Percentiles rank a stretch among this genome's conserved stretches.
Conservation (phyloP, 53 echinoderm and acorn worm genomes). For the Pentamera pediparva region DNA sequence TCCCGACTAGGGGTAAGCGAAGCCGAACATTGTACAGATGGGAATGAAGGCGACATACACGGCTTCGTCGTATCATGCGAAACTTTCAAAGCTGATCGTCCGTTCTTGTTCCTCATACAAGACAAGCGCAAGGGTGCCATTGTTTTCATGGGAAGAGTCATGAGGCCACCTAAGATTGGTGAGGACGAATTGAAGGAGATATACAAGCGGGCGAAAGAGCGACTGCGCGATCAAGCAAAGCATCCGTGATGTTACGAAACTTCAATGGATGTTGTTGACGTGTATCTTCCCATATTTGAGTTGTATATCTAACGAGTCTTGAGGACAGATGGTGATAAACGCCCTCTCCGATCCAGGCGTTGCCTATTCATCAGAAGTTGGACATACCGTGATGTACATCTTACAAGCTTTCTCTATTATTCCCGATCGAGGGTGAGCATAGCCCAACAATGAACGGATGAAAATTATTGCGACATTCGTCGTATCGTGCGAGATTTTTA, state of each 20-base stretch:
- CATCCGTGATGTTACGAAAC: background rate
- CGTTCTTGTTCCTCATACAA: constrained; percentile 55
- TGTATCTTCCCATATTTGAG: background rate
- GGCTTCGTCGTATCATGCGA: constrained; percentile 16
- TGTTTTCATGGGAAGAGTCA: constrained; percentile 49
- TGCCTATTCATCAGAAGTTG: constrained; percentile 68
- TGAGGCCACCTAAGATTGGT: background rate
- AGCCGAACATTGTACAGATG: constrained; percentile 65
- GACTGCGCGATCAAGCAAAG: background rate
- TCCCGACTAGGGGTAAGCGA: constrained; percentile 82
- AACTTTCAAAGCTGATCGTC: constrained; percentile 55
- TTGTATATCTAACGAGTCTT: no score
- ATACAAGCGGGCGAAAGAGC: constrained; percentile 5
- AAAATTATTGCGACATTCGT: no score
- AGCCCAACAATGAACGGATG: no score
- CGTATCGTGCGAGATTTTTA: constrained; percentile 36
- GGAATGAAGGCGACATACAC: constrained; percentile 47
- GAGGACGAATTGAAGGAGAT: constrained; percentile 11
- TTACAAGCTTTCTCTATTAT: constrained; percentile 69
- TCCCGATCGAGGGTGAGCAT: constrained; percentile 82
- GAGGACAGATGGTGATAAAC: constrained; percentile 83
- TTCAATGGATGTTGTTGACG: background rate
- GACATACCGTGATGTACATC: constrained; percentile 45
- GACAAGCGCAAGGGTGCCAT: constrained; percentile 39
- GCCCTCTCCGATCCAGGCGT: constrained; percentile 49